Conservation (phyloP, 2,797 vertebrate species). For the Diplodus sargus region DNA sequence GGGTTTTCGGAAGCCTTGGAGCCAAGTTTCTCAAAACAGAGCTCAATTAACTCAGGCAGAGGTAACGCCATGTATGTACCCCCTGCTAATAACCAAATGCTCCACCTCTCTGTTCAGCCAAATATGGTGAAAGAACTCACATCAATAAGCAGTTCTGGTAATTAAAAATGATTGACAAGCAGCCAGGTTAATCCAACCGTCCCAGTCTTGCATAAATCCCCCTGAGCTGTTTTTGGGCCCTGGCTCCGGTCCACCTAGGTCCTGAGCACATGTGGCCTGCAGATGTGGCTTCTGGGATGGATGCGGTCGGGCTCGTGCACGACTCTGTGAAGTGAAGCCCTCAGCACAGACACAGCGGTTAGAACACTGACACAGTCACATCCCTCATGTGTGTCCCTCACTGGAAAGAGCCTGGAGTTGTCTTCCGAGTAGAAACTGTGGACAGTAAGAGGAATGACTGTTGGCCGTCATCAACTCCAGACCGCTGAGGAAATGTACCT, state of each 20-base stretch:
- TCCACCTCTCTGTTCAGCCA: constrained; percentile 23
- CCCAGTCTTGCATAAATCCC: constrained; percentile 62
- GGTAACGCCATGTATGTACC: constrained; percentile 8
- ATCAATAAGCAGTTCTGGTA: constrained; percentile 43
- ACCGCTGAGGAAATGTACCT: not conserved
- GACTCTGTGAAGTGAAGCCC: constrained; percentile 46
- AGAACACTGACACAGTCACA: constrained; percentile 40
- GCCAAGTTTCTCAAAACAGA: constrained; percentile 34
- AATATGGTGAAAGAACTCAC: constrained; percentile 27
- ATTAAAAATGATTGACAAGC: constrained; percentile 75
- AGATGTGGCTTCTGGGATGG: constrained; percentile 73
- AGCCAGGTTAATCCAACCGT: constrained; percentile 70
- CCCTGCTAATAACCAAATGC: constrained; percentile 27
- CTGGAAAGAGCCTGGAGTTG: not conserved
- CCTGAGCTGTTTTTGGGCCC: constrained; percentile 64
- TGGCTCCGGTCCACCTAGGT: constrained; percentile 56
- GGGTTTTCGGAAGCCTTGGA: constrained; percentile 3
- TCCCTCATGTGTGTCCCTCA: constrained; percentile 34
- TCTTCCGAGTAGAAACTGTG: not conserved
- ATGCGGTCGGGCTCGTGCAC: constrained; percentile 61
- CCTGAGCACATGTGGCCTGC: constrained; percentile 76
- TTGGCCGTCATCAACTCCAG: not conserved
- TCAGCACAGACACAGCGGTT: constrained; percentile 44
- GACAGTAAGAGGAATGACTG: not conserved
- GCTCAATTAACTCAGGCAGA: constrained; percentile 22